A percentile compares a stretch with the other conserved stretches of the same genome.
Evolutionary conservation across 53 echinoderm and acorn worm species (phyloP).

Genomic region (Paracentrotus lividus): DNA sequence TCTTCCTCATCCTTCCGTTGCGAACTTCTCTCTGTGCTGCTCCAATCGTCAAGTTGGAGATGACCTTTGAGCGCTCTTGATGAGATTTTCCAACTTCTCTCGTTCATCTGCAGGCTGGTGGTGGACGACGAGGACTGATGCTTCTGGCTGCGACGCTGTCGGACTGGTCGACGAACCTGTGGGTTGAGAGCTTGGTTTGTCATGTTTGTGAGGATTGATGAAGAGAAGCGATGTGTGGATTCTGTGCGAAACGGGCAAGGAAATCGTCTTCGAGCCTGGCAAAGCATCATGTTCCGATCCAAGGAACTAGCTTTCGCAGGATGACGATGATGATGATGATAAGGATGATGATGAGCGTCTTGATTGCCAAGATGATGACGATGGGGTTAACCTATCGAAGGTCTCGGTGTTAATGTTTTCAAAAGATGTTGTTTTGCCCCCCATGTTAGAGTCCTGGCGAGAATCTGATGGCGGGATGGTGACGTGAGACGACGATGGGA

Average conservation of each 20-base stretch:
- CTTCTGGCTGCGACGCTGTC: no score
- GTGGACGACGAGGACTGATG: not conserved
- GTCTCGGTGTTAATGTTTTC: not conserved
- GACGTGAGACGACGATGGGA: not conserved
- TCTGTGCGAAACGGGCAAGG: not conserved
- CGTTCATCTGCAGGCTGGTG: not conserved
- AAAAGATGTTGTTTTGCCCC: not conserved
- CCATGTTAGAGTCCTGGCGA: not conserved
- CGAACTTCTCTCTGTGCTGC: not conserved
- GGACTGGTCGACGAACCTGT: not conserved
- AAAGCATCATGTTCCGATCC: not conserved
- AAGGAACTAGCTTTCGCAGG: not conserved
- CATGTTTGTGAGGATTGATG: not conserved
- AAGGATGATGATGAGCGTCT: no score
- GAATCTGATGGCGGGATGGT: not conserved
- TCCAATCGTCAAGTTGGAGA: not conserved
- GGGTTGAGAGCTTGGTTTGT: not conserved
- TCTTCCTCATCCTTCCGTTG: not conserved
- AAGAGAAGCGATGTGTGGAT: not conserved
- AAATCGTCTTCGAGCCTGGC: not conserved
- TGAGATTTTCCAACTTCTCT: slow-evolving; percentile 38
- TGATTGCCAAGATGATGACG: not conserved
- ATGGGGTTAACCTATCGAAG: not conserved
- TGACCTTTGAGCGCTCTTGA: slow-evolving; percentile 16
- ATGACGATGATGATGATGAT: not conserved